Percentiles rank a stretch among this genome's conserved stretches.
Conservation (phyloP, 2,888 invertebrate genomes). For the Diachrysia chrysitis region DNA sequence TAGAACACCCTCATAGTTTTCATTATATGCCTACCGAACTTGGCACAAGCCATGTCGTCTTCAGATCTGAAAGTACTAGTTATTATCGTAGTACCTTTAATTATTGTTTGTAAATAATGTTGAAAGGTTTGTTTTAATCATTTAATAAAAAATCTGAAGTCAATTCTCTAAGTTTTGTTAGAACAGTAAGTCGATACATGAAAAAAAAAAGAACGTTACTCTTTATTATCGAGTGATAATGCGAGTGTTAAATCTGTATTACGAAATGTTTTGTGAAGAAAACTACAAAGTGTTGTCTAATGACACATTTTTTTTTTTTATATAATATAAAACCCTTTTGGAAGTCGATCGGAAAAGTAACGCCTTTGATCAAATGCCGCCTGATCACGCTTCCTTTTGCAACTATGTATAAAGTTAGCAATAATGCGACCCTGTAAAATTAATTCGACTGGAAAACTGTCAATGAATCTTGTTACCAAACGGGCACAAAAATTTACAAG, state of each 20-base stretch:
- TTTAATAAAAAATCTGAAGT: not conserved
- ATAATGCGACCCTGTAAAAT: not conserved
- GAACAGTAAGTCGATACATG: no score
- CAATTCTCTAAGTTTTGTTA: no score
- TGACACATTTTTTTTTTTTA: not conserved
- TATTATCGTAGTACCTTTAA: not conserved
- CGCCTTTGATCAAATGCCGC: not conserved
- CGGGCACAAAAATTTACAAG: not conserved
- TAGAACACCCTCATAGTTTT: not conserved
- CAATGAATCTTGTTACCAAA: not conserved
- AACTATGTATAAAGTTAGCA: not conserved
- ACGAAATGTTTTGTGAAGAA: not conserved
- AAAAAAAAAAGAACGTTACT: no score
- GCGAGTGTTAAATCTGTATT: not conserved
- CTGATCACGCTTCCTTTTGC: not conserved
- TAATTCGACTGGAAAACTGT: not conserved
- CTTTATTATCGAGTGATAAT: no score
- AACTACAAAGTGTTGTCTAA: not conserved
- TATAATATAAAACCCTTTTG: not conserved
- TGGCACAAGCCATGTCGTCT: not conserved
- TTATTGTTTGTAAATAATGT: not conserved
- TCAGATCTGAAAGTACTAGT: not conserved
- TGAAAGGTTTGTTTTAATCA: not conserved
- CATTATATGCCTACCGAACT: not conserved
- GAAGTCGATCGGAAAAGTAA: slow-evolving; percentile 2